These are phyloP conservation scores for Maniola jurtina DNA, from an alignment of 1,140 invertebrate genomes.

Conservation along the genomic window DNA sequence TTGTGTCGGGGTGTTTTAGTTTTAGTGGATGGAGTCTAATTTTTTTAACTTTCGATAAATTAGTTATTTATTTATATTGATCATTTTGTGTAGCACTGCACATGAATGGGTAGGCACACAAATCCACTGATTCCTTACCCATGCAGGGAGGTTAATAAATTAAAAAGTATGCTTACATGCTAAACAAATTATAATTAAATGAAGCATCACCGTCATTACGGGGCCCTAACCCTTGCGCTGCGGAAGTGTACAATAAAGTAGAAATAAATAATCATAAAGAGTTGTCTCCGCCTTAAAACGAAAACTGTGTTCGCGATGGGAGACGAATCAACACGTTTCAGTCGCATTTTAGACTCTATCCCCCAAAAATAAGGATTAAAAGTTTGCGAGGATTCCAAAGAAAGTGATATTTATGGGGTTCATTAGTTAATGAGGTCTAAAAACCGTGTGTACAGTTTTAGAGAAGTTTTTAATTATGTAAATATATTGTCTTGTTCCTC, in stretches of 20 bases:
- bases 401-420: constrained; percentile 36
- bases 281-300: constrained; percentile 37
- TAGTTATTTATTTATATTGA: too few relatives aligned
- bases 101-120: neutral
- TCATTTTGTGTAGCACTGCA: too few relatives aligned
- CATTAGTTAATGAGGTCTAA: constrained; percentile 36
- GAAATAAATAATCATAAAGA: constrained; percentile 38
- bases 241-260: constrained; percentile 19
- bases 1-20: too few relatives aligned
- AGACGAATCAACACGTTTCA: constrained; percentile 13
- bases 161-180: constrained; percentile 12
- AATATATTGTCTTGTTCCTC: constrained; percentile 21
- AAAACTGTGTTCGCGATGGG: constrained; percentile 34
- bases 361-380: neutral
- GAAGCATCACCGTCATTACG: constrained; percentile 5
- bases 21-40: too few relatives aligned
- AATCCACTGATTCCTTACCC: neutral
- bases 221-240: constrained; percentile 24
- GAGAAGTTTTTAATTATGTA: constrained; percentile 30
- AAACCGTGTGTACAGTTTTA: constrained; percentile 31
- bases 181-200: constrained; percentile 14
- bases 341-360: constrained; percentile 17
- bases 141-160: constrained; percentile 9
- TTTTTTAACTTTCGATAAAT: too few relatives aligned
- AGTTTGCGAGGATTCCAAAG: constrained; percentile 18